Evolutionary conservation across 1,140 invertebrate genomes (phyloP), one percentile per base, ranked within the genome.

Genomic region (Ptiloglossa arizonensis): DNA sequence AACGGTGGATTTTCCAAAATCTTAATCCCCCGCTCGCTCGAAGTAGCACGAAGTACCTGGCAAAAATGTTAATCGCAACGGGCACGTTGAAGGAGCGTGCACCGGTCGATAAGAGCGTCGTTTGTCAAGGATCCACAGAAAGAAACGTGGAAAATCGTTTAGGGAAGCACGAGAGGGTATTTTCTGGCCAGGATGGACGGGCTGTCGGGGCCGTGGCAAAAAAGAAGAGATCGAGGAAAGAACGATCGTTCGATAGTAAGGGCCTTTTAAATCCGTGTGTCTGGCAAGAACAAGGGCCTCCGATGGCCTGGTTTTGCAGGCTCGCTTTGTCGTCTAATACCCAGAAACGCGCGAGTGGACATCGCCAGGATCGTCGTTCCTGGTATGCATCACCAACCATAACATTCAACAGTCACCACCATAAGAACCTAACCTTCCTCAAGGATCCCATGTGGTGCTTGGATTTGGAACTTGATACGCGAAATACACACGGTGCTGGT

Each of bases 371-470:
- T 60, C 81, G 75, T 71, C 69, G 70, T 35, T 75, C 78, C 62
- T n/a, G 56, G 81, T 56, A 54, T 71, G 71, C 79, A 83, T 24
- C 52, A 64, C 44, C 66, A 35, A 75, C 76, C 79, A 73, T 80
- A 79, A 87, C 77, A 73, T 80, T 81, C 57, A 56, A 69, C 76
- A 77, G 52, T 74, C 74, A 64, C 70, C 74, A 71, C 50, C 66
- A 67, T 85, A 86, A 78, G 66, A 71, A 76, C 60, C 32, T 63
- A 79, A 85, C 69, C 81, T 75, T 80, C 69, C 74, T 71, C 62
- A 19, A 67, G 38, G 38, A 66, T 67, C 38, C 62, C 35, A 67
- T 54, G 24, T 19, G 72, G 38, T 5, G 11, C 27, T 66, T 27
- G 24, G 52, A 17, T 19, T 56, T 4, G 50, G 11, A 66, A 44